Evolutionary conservation across 2,113 vertebrate genomes (phyloP).

Genomic region (Odocoileus hemionus): DNA sequence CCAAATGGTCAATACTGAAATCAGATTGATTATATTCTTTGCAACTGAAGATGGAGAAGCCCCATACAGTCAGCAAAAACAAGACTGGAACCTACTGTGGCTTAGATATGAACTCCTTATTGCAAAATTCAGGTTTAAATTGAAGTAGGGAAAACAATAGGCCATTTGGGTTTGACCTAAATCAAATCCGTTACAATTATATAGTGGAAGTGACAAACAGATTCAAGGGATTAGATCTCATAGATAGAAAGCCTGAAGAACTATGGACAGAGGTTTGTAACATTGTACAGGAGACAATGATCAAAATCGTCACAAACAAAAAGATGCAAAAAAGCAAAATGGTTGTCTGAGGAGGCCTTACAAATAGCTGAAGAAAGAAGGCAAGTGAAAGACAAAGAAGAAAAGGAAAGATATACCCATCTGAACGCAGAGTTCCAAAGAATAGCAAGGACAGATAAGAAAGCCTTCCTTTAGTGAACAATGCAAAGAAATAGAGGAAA

Average conservation of each 20-base stretch:
- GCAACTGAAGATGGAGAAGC: background rate
- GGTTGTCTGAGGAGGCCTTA: background rate
- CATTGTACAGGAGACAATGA: rapidly evolving
- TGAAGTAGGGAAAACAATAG: background rate
- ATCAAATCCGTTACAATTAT: background rate
- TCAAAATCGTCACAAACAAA: background rate
- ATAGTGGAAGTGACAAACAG: background rate
- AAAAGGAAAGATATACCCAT: background rate
- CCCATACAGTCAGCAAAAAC: background rate
- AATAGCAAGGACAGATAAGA: background rate
- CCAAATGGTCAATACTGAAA: background rate
- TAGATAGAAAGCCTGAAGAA: background rate
- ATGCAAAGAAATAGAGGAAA: background rate
- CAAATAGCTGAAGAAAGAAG: background rate
- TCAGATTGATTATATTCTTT: background rate
- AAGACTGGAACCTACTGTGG: background rate
- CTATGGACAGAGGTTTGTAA: background rate
- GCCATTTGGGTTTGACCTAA: background rate
- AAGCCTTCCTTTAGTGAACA: background rate
- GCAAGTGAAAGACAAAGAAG: background rate
- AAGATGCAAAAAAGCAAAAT: background rate
- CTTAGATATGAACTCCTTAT: background rate
- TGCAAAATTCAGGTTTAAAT: background rate
- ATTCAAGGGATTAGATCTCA: background rate
- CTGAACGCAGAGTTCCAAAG: background rate